phyloP scores from a whole-genome alignment of 2,113 vertebrate species.

The Laterallus jamaicensis region DNA sequence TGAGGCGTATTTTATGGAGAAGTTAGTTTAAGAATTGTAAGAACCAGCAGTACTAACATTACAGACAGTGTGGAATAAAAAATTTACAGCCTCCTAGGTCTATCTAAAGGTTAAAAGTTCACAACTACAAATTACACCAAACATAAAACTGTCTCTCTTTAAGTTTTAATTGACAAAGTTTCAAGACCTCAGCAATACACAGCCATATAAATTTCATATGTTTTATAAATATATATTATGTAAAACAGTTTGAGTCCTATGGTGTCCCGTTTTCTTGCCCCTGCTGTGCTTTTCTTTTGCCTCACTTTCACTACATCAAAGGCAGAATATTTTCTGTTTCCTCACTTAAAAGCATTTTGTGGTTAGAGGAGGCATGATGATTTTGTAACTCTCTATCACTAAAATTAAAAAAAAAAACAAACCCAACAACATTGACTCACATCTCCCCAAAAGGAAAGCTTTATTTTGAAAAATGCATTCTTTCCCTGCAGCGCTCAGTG shows the following conservation, averaged over 20 bases:
- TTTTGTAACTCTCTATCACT: not conserved
- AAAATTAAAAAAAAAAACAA: not conserved
- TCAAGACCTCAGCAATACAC: not conserved
- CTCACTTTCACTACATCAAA: not conserved
- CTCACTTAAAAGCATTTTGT: not conserved
- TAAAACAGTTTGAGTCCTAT: not conserved
- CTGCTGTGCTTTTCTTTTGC: not conserved
- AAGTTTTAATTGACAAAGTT: not conserved
- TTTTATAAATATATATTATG: not conserved
- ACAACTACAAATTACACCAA: not conserved
- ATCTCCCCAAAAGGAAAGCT: accelerated
- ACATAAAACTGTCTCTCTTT: not conserved
- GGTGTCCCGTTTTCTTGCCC: not conserved
- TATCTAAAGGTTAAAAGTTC: not conserved
- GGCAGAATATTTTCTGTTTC: not conserved
- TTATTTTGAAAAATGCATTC: not conserved
- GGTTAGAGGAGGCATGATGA: not conserved
- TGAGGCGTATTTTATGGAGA: not conserved
- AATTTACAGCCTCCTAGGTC: not conserved
- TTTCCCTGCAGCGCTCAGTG: not conserved
- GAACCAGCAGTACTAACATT: not conserved
- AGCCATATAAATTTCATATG: not conserved
- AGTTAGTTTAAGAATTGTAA: not conserved
- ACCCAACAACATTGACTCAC: not conserved
- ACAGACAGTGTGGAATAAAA: not conserved